Conservation (phyloP, 2,113 vertebrate species). For the Ammospiza nelsoni region DNA sequence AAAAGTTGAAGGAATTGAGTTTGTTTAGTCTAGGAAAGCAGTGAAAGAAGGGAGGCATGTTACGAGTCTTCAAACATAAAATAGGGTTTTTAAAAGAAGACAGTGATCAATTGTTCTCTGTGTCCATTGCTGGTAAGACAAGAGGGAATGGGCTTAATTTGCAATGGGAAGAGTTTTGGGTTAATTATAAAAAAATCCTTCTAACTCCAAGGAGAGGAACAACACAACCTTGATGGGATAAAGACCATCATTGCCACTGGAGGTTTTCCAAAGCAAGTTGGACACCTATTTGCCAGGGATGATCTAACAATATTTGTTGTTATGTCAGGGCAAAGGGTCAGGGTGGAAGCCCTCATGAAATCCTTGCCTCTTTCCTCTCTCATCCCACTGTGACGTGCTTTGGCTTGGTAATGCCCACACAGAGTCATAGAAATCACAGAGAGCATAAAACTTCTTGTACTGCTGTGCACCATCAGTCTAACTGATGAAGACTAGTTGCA, state of each 20-base stretch:
- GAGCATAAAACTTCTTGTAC: neutral
- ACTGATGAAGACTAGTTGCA: neutral
- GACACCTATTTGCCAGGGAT: neutral
- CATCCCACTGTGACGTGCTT: neutral
- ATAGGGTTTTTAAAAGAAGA: neutral
- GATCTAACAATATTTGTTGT: neutral
- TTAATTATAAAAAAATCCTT: neutral
- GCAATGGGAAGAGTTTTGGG: neutral
- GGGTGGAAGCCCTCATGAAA: neutral
- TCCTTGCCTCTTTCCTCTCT: neutral
- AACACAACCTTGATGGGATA: neutral
- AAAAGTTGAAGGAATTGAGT: slow-evolving; percentile 45
- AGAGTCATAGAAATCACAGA: neutral
- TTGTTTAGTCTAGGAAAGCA: slow-evolving; percentile 62
- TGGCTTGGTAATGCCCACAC: neutral
- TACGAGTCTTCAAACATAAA: slow-evolving; percentile 5
- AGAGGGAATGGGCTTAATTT: neutral
- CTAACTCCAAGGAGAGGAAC: neutral
- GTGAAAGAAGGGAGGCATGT: slow-evolving; percentile 1
- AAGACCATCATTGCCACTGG: neutral
- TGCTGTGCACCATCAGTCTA: neutral
- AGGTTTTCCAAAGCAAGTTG: neutral
- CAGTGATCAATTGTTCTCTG: slow-evolving; percentile 9
- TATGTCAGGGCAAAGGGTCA: neutral
- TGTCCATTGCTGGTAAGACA: neutral